These are phyloP conservation scores for Lysandra coridon DNA, from an alignment of 2,888 invertebrate species.

Conservation along the genomic window DNA sequence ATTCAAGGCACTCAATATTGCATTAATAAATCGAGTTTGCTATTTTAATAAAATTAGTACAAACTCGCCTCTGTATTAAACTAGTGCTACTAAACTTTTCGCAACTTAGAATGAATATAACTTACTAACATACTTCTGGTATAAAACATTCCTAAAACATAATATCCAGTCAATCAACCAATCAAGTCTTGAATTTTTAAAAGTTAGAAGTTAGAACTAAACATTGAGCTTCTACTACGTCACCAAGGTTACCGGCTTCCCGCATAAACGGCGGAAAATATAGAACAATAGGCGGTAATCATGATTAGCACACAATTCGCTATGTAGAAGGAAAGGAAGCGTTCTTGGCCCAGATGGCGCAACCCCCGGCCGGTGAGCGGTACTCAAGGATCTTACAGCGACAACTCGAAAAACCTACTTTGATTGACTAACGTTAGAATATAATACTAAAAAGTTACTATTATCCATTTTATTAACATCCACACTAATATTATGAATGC, in stretches of 20 bases:
- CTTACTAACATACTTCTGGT: no score
- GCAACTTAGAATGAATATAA: no score
- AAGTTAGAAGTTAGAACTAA: not conserved
- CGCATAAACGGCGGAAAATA: slow-evolving; percentile 28
- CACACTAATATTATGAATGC: no score
- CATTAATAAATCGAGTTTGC: no score
- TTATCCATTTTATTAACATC: not conserved
- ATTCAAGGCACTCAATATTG: no score
- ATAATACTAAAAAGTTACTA: not conserved
- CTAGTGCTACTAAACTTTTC: no score
- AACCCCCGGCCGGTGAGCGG: slow-evolving; percentile 55
- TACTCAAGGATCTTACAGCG: slow-evolving; percentile 38
- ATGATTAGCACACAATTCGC: slow-evolving; percentile 31
- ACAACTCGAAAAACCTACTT: slow-evolving; percentile 20
- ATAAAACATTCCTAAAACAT: no score
- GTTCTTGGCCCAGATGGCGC: slow-evolving; percentile 63
- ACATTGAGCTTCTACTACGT: not conserved
- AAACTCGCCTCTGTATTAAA: no score
- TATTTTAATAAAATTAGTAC: no score
- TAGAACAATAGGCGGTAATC: slow-evolving; percentile 29
- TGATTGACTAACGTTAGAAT: slow-evolving; percentile 10
- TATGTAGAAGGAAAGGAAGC: slow-evolving; percentile 59
- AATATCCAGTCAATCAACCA: no score
- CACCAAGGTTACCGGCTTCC: not conserved
- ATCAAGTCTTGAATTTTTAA: no score